Evolutionary conservation across 2,797 vertebrate genomes (phyloP).

Genomic region (Pantherophis alleghaniensis): DNA sequence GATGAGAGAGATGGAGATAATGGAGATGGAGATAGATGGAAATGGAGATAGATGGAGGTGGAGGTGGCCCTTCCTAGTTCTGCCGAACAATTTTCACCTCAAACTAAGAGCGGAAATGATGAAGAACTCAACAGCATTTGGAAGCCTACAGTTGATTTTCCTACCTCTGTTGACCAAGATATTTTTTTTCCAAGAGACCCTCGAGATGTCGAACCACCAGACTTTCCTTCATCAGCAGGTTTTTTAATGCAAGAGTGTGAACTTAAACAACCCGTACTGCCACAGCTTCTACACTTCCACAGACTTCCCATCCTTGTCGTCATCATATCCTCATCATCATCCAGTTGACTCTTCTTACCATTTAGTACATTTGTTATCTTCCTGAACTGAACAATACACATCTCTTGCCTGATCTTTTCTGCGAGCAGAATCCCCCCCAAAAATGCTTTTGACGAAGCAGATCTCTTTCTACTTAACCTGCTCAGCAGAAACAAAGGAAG

Average conservation of each 20-base stretch:
- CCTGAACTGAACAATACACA: neutral
- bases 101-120: neutral
- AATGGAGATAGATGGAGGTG: neutral
- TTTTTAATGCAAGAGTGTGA: neutral
- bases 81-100: neutral
- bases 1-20: neutral
- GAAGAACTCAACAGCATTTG: neutral
- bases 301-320: neutral
- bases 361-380: neutral
- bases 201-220: neutral
- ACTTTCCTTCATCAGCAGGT: neutral
- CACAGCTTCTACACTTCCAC: neutral
- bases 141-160: neutral
- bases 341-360: neutral
- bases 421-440: neutral
- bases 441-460: neutral
- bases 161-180: neutral
- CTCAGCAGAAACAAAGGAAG: neutral
- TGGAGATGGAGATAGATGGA: too few species aligned
- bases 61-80: neutral
- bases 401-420: neutral
- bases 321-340: neutral
- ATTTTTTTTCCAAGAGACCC: neutral
- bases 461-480: fast-evolving
- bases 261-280: neutral